These are phyloP conservation scores for Melinaea marsaeus DNA, from an alignment of 2,888 invertebrate species.

Conservation along the genomic window DNA sequence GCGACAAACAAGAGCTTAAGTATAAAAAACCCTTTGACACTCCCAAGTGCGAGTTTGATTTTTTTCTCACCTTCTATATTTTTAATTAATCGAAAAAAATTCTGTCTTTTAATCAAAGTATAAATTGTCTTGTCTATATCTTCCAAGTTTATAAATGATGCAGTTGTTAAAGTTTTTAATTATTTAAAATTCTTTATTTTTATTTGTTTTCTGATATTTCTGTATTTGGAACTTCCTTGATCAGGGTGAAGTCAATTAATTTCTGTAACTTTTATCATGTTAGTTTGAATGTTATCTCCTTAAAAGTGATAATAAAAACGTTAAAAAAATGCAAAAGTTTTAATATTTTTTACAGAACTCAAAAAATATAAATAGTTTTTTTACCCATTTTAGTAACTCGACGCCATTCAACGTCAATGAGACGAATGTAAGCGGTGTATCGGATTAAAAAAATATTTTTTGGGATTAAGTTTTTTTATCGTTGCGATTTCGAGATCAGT, in stretches of 20 bases:
- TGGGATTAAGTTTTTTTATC: conserved; percentile 16
- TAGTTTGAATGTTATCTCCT: no score
- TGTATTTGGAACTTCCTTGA: no score
- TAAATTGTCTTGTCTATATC: background rate
- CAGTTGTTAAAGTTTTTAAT: no score
- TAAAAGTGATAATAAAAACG: no score
- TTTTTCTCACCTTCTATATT: conserved; percentile 12
- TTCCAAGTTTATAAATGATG: no score
- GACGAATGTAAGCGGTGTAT: conserved; percentile 28
- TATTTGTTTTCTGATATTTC: no score
- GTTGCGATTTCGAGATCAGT: conserved; percentile 9
- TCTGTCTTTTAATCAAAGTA: background rate
- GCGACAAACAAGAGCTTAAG: conserved; percentile 11
- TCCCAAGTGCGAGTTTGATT: background rate
- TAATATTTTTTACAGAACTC: conserved; percentile 11
- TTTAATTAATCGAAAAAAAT: background rate
- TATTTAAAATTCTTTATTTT: no score
- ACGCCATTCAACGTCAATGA: conserved; percentile 36
- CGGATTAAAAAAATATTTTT: conserved; percentile 27
- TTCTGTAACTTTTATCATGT: no score
- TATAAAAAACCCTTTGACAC: background rate
- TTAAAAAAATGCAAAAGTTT: no score
- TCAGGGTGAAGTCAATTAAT: no score
- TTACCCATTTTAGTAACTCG: conserved; percentile 39
- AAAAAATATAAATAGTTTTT: conserved; percentile 14